phyloP scores from a whole-genome alignment of 2,797 vertebrate genomes.

The Vespertilio murinus region DNA sequence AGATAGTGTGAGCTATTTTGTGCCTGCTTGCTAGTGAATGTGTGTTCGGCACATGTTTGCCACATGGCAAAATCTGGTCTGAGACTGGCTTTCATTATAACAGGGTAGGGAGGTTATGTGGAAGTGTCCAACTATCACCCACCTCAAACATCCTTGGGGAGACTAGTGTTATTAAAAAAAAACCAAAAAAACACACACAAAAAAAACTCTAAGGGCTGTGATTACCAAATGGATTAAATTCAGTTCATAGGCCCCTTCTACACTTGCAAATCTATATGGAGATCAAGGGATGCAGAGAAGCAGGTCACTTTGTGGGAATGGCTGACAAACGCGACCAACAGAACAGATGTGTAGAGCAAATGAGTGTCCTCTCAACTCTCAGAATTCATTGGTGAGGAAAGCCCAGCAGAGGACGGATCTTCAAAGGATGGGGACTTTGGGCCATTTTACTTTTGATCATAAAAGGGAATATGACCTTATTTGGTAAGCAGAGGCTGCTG shows the following conservation, averaged over 20 bases:
- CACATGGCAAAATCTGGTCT: background rate
- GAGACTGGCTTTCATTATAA: conserved; percentile 14
- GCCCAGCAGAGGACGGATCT: background rate
- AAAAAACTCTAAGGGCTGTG: background rate
- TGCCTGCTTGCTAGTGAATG: background rate
- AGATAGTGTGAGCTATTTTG: background rate
- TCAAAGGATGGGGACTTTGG: background rate
- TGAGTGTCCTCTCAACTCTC: no score
- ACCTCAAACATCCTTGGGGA: background rate
- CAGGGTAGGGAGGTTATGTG: background rate
- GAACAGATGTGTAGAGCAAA: background rate
- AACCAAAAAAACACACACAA: no score
- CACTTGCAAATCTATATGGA: background rate
- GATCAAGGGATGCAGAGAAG: background rate
- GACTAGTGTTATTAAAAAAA: background rate
- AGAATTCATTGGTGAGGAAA: background rate
- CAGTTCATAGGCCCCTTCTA: background rate
- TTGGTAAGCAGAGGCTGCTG: background rate
- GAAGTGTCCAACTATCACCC: background rate
- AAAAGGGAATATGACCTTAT: background rate
- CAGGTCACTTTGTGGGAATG: background rate
- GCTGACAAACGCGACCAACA: background rate
- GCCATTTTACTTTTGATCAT: background rate
- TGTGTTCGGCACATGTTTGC: background rate
- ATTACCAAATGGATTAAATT: background rate